phyloP scores from a whole-genome alignment of 2,113 vertebrate genomes.

The Nyctibius bracteatus region DNA sequence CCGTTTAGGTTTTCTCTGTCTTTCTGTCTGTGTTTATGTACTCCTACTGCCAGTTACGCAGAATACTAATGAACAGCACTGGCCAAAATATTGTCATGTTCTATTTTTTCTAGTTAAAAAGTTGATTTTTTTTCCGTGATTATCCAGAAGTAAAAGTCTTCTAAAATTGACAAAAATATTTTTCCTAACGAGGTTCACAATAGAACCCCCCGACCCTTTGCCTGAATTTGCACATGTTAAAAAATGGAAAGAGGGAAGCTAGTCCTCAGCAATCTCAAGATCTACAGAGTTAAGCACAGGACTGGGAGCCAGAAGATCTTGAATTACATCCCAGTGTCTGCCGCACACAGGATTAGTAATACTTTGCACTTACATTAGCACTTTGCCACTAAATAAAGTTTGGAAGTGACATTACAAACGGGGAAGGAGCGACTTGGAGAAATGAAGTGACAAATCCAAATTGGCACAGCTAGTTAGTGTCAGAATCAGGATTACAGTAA shows the following conservation, averaged over 20 bases:
- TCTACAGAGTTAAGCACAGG: conserved; percentile 28
- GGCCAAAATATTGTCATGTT: neutral
- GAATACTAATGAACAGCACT: neutral
- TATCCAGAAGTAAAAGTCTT: neutral
- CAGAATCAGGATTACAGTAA: conserved; percentile 65
- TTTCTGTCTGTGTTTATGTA: neutral
- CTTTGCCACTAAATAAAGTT: conserved; percentile 70
- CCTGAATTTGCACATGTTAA: neutral
- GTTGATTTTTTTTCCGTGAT: neutral
- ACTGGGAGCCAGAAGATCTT: conserved; percentile 62
- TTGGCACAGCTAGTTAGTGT: conserved; percentile 65
- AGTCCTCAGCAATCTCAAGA: conserved; percentile 5
- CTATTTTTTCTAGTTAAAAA: neutral
- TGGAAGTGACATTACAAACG: conserved; percentile 59
- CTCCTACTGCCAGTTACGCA: neutral
- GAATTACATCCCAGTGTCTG: conserved; percentile 65
- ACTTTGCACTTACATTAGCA: conserved; percentile 68
- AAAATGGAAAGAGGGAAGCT: neutral
- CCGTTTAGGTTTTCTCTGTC: neutral
- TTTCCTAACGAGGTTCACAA: neutral
- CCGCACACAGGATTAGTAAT: conserved; percentile 64
- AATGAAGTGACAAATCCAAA: conserved; percentile 67
- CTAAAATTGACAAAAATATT: neutral
- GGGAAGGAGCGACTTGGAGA: conserved; percentile 53
- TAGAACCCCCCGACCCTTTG: neutral